Percentiles rank a stretch among this genome's conserved stretches.
Evolutionary conservation across 64 coral and sea anemone species (phyloP).

Genomic region (Orbicella faveolata): DNA sequence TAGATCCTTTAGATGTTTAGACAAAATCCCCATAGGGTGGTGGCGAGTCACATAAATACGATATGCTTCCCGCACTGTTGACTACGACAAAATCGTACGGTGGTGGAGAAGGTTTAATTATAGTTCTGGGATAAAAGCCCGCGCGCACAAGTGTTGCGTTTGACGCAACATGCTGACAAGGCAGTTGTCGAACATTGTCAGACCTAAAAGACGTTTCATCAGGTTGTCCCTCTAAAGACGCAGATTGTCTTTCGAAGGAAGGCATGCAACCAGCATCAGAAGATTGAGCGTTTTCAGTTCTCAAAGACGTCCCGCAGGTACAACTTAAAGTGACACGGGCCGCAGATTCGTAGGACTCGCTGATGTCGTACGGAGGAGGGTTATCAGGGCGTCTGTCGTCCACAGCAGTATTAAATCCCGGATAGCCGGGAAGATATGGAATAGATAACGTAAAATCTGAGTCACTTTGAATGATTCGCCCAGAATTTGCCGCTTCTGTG

Average conservation of each 20-base stretch:
- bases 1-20: background rate
- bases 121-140: background rate
- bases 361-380: constrained; percentile 6
- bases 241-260: too few species aligned
- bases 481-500: background rate
- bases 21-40: constrained; percentile 31
- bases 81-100: constrained; percentile 12
- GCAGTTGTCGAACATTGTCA: background rate
- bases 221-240: background rate
- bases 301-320: background rate
- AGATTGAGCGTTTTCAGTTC: background rate
- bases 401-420: constrained; percentile 11
- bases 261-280: background rate
- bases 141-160: background rate
- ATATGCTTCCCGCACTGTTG: background rate
- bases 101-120: constrained; percentile 3
- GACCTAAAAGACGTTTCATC: background rate
- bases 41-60: background rate
- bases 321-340: background rate
- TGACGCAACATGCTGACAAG: background rate
- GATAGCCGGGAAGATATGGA: constrained; percentile 28
- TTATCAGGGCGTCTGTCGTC: background rate
- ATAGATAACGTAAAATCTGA: background rate
- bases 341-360: too few species aligned
- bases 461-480: background rate